phyloP scores from a whole-genome alignment of 2,797 vertebrate species.

The Eidolon dupreanum region DNA sequence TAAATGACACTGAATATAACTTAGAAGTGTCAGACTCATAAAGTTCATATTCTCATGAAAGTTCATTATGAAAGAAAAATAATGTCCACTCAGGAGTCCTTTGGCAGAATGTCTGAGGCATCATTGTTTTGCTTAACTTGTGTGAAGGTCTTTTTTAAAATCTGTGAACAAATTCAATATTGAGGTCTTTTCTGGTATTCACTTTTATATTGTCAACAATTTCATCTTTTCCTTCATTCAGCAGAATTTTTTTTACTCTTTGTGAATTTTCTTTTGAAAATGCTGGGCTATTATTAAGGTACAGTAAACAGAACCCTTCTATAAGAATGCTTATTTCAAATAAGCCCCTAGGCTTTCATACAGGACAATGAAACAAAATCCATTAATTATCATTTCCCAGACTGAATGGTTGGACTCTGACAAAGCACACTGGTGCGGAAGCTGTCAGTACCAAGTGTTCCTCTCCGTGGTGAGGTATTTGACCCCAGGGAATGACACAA shows the following conservation, averaged over 20 bases:
- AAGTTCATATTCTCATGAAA: conserved; percentile 80
- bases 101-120: conserved; percentile 67
- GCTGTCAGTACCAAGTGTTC: neutral
- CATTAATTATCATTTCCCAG: conserved; percentile 41
- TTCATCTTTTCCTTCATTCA: neutral
- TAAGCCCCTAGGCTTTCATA: neutral
- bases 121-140: conserved; percentile 16
- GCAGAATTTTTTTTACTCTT: conserved; percentile 50
- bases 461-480: neutral
- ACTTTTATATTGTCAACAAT: conserved; percentile 47
- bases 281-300: neutral
- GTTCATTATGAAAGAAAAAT: conserved; percentile 77
- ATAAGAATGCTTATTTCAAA: conserved; percentile 55
- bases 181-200: conserved; percentile 57
- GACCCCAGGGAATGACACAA: neutral
- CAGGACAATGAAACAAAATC: conserved; percentile 51
- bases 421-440: conserved; percentile 31
- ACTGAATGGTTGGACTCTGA: conserved; percentile 19
- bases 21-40: conserved; percentile 82
- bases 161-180: conserved; percentile 24
- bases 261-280: conserved; percentile 59
- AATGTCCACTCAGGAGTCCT: conserved; percentile 66
- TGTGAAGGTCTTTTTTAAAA: conserved; percentile 12
- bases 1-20: conserved; percentile 81
- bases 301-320: conserved; percentile 72